A percentile compares a stretch with the other conserved stretches of the same genome.
Conservation (phyloP, 2,113 vertebrate species). For the Nesoenas mayeri region DNA sequence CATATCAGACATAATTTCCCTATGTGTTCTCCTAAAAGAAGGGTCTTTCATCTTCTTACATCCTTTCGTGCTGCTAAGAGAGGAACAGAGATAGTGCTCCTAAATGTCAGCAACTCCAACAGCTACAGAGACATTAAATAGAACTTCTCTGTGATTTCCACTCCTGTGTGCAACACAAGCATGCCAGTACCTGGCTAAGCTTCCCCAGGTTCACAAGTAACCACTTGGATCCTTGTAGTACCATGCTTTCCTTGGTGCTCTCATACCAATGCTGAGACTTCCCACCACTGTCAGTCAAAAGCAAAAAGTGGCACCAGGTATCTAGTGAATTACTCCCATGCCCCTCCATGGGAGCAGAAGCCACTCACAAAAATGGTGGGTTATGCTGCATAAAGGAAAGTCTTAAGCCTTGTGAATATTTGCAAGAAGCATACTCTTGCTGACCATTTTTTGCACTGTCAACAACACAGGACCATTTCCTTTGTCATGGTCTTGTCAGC, state of each 20-base stretch:
- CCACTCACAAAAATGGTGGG: neutral
- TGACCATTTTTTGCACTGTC: neutral
- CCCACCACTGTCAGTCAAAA: neutral
- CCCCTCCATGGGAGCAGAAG: neutral
- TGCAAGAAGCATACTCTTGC: neutral
- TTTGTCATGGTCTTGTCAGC: neutral
- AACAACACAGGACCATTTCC: neutral
- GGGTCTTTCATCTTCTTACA: neutral
- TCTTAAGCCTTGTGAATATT: neutral
- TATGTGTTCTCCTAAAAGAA: neutral
- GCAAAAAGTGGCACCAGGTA: neutral
- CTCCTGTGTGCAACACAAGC: neutral
- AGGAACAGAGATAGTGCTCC: neutral
- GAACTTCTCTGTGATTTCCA: neutral
- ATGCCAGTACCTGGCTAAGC: neutral
- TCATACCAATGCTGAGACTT: neutral
- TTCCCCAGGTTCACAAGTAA: neutral
- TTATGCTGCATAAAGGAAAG: neutral
- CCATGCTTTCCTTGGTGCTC: neutral
- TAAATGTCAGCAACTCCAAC: neutral
- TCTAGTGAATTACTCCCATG: neutral
- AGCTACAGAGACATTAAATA: neutral
- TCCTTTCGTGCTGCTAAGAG: neutral
- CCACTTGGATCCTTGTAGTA: neutral
- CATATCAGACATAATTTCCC: neutral